Conservation (phyloP, 2,113 vertebrate genomes). For the Nettapus auritus region DNA sequence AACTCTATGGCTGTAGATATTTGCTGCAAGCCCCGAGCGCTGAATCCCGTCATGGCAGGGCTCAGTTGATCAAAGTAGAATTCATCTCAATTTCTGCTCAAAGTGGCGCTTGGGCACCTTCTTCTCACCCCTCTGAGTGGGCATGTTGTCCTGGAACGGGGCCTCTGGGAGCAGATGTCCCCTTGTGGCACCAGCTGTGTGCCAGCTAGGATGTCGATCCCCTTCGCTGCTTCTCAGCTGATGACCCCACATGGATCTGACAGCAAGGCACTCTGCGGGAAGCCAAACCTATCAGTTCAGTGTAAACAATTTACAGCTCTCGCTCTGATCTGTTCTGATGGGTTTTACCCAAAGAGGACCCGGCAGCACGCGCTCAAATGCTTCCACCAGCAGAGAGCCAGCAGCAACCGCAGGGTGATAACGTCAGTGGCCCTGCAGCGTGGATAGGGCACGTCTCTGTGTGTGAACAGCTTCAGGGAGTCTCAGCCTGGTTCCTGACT, state of each 20-base stretch:
- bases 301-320: not conserved
- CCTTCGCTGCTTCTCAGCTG: not conserved
- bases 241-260: not conserved
- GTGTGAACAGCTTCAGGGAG: not conserved
- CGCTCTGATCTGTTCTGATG: not conserved
- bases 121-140: not conserved
- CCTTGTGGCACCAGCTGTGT: not conserved
- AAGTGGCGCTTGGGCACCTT: not conserved
- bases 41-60: not conserved
- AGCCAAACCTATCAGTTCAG: not conserved
- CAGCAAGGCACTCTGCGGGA: not conserved
- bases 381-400: not conserved
- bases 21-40: not conserved
- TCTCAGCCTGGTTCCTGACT: not conserved
- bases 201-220: not conserved
- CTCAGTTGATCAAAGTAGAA: not conserved
- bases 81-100: not conserved
- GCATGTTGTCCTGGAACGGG: not conserved
- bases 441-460: not conserved
- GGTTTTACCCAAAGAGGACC: not conserved
- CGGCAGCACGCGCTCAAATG: rapidly evolving
- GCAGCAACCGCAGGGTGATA: not conserved
- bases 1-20: not conserved
- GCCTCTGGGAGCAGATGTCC: not conserved
- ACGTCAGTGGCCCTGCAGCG: rapidly evolving